Base-by-base conservation (phyloP, 2,113 vertebrate genomes). In the Gallinago paraguaiae region DNA sequence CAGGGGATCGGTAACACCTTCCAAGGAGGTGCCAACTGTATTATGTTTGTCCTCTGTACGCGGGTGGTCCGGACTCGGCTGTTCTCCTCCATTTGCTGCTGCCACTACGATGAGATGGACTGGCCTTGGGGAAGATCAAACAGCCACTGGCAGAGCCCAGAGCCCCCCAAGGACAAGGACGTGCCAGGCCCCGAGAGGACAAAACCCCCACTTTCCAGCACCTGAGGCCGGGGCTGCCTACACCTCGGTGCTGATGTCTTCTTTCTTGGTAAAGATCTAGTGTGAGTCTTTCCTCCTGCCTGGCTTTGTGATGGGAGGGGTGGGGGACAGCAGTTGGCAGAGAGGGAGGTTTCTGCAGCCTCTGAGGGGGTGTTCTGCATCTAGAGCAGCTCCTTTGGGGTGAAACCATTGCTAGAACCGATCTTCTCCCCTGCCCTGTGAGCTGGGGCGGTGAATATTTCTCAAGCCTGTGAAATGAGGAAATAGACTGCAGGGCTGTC, bases 1-100 rank as follows among this genome's bases (percentile, higher is more conserved):
- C 98, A 99, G 99, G 99, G 99, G 1, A 97, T 99, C 1, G 99
- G 99, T 24, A 99, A 99, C 98, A 99, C 99, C 1, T 99, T 98
- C 63, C 99, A 99, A 94, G 99, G 99, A 92, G 99, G 99, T 2
- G 99, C 99, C 92, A 99, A 99, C 98, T 99, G 99, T 93, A 98
- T 99, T 93, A 98, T 99, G 98, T 99, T 99, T 14, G 98, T 99
- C 4, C 93, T 99, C 53, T 98, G 98, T 35, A 99, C 99, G 0
- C 97, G 93, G 2, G 98, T 97, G 0, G 96, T 99, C 45, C 98
- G 99, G 5, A 45, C 95, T 0, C 98, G 98, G 13, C 98, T 99
- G 63, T 59, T 97, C 14, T 75, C 97, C 4, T 48, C 90, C 10
- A 56, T 99, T 7, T 97, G 98, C 93, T 98, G 98, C 39, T 92